Conservation (phyloP, 2,797 vertebrate species). For the Poecilia gillii region DNA sequence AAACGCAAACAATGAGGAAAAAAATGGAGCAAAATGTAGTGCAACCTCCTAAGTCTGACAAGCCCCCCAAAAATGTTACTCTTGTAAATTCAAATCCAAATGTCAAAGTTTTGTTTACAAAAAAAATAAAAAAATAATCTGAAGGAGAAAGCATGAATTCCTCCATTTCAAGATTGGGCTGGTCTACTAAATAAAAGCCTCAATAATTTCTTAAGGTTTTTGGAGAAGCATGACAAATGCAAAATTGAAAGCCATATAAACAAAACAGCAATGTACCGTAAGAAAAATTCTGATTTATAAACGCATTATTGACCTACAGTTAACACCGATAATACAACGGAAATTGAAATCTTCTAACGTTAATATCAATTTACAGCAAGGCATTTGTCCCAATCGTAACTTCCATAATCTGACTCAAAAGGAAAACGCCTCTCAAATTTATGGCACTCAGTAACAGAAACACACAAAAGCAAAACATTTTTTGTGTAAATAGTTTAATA, state of each 20-base stretch:
- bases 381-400: not conserved
- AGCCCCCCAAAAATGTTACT: not conserved
- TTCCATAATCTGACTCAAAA: not conserved
- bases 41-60: not conserved
- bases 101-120: not conserved
- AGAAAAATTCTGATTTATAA: not conserved
- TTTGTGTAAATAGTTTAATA: conserved; percentile 85
- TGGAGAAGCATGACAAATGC: not conserved
- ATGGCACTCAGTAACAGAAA: conserved; percentile 27
- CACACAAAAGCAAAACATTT: conserved; percentile 47
- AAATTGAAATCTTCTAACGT: not conserved
- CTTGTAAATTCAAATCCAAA: not conserved
- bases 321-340: not conserved
- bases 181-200: not conserved
- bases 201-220: not conserved
- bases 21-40: not conserved
- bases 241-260: not conserved
- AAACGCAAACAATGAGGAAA: not conserved
- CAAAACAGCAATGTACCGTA: not conserved
- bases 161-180: not conserved
- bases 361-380: not conserved
- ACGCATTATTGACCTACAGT: not conserved
- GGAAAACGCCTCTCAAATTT: not conserved
- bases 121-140: not conserved
- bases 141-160: not conserved